Base-by-base conservation (phyloP, 2,113 vertebrate species). In the Xiphophorus couchianus region DNA sequence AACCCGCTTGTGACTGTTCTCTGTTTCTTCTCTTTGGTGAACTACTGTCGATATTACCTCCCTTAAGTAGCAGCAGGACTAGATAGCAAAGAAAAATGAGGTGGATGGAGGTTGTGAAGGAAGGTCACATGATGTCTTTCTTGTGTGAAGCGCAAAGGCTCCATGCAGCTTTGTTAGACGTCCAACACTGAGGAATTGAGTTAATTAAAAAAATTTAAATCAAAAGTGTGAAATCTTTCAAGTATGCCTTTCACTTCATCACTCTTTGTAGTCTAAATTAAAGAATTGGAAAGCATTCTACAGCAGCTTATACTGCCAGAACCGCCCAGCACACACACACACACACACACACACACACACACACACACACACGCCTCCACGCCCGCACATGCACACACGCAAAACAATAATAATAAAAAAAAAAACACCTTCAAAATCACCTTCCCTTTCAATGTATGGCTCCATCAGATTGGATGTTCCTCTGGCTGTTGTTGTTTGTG, bases 401-500 rank as follows among this genome's bases (percentile, higher is more conserved):
- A 13, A 51, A 33, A 33, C 28, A 69, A 27, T 61, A 62, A 17
- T 22, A 33, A 33, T n/a, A 69, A 27, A 44, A 72, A 44, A 72
- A 54, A 19, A 3, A 19, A 17, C 62, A 28, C 29, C 10, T 33
- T 77, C n/a, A 76, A 31, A 73, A 76, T 78, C 71, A 75, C 77
- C 73, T 74, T 74, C 62, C 66, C 44, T 68, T 60, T 51, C 42
- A 0, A 29, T n/a, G 2, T 71, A 27, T 61, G 73, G 31, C 60
- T 68, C 71, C 33, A 9, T 76, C 27, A 74, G 78, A 80, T 71
- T 80, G 15, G 62, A 78, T 81, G 75, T 84, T 69, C 33, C 54
- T 71, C 33, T 28, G 68, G 78, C 70, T 87, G 83, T 86, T 85
- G 71, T 78, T 86, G 82, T 86, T 58, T 75, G 71, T 2, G 30